These are phyloP conservation scores for Nasonovia ribisnigri DNA, from an alignment of 2,888 invertebrate species.

Conservation along the genomic window DNA sequence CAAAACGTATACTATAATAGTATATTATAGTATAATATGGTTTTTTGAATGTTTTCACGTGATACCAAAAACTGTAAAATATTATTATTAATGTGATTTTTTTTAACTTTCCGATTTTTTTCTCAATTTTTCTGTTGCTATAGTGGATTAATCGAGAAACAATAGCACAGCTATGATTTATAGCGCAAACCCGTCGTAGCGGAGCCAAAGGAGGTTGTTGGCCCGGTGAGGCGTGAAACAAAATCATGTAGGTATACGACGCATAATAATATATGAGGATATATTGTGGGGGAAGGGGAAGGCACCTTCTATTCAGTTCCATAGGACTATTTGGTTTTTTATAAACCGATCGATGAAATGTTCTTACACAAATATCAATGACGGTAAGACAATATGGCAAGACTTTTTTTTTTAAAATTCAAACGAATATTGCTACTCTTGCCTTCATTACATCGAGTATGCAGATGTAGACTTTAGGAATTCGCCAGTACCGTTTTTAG, in stretches of 20 bases:
- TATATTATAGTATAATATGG: no score
- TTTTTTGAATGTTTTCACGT: neutral
- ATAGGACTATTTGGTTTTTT: neutral
- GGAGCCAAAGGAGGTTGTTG: neutral
- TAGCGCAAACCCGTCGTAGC: neutral
- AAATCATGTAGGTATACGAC: neutral
- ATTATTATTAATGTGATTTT: neutral
- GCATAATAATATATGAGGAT: neutral
- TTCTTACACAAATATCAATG: neutral
- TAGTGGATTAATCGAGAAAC: neutral
- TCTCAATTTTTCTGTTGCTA: neutral
- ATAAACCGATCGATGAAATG: neutral
- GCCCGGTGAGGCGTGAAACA: neutral
- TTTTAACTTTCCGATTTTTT: neutral
- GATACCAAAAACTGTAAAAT: neutral
- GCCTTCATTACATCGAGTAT: neutral
- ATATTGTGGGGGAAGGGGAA: neutral
- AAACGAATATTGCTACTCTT: neutral
- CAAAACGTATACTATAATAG: neutral
- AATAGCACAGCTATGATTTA: neutral
- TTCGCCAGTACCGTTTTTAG: neutral
- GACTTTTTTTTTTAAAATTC: neutral
- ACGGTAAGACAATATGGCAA: neutral
- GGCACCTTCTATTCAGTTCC: neutral
- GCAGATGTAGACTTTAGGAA: neutral